Conservation (phyloP, 2,113 vertebrate species). For the Prinia subflava region DNA sequence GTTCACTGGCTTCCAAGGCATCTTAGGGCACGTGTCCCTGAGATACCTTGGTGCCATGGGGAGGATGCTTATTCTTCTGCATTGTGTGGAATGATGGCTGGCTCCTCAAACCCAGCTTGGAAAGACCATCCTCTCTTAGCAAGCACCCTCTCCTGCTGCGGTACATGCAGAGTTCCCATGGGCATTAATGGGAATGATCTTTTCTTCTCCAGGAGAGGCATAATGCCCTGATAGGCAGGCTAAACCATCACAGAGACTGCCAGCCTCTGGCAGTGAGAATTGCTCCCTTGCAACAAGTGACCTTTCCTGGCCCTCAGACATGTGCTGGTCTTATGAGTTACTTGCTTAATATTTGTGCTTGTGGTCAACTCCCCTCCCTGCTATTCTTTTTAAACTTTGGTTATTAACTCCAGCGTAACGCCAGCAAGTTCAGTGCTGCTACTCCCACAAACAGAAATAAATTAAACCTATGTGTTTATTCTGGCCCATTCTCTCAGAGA, state of each 20-base stretch:
- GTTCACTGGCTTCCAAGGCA: neutral
- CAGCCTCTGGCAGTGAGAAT: neutral
- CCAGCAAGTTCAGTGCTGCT: neutral
- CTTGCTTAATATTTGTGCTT: neutral
- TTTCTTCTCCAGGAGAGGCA: neutral
- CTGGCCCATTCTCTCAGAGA: neutral
- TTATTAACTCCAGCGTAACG: neutral
- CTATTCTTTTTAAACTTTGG: neutral
- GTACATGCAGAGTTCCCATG: neutral
- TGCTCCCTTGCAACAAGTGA: neutral
- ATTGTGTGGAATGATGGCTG: neutral
- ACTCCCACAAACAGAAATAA: neutral
- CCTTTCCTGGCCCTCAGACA: neutral
- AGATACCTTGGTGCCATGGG: neutral
- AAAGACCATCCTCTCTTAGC: neutral
- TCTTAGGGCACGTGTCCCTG: neutral
- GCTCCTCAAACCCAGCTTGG: slow-evolving; percentile 4
- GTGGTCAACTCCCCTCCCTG: neutral
- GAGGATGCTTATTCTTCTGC: neutral
- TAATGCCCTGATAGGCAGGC: neutral
- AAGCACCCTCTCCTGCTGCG: neutral
- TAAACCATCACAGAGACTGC: neutral
- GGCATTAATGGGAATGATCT: neutral
- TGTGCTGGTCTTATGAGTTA: neutral
- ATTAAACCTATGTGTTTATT: slow-evolving; percentile 15